Evolutionary conservation across 2,113 vertebrate species (phyloP).

Genomic region (Taxidea taxus): DNA sequence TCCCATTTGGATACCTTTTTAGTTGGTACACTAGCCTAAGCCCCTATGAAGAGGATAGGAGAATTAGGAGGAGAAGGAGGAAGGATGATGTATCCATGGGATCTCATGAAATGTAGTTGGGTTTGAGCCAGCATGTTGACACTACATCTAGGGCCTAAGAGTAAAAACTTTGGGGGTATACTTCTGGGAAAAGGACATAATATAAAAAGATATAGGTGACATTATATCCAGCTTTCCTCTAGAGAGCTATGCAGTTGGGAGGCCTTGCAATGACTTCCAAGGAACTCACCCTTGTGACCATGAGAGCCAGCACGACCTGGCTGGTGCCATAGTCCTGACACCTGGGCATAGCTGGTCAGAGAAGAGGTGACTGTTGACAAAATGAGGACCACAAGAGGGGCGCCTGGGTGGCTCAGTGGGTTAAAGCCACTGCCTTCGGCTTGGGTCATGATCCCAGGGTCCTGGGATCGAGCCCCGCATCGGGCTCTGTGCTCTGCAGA

Average conservation of each 20-base stretch:
- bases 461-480: no score
- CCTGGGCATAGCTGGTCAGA: background rate
- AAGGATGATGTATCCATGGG: background rate
- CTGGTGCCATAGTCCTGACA: no score
- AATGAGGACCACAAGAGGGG: background rate
- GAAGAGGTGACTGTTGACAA: background rate
- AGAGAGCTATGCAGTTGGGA: background rate
- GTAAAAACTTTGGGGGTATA: background rate
- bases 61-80: rapidly evolving
- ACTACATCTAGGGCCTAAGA: background rate
- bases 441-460: no score
- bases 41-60: background rate
- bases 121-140: background rate
- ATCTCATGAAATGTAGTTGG: background rate
- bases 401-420: no score
- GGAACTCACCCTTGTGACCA: no score
- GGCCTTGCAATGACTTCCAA: background rate
- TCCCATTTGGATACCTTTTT: background rate
- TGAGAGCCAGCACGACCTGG: background rate
- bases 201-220: background rate
- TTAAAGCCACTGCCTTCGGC: no score
- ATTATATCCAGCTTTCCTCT: background rate
- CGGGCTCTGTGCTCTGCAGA: no score
- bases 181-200: background rate
- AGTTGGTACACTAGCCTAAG: background rate